These are phyloP conservation scores for Chaetodon trifascialis DNA, from an alignment of 2,113 vertebrate genomes.

Conservation along the genomic window DNA sequence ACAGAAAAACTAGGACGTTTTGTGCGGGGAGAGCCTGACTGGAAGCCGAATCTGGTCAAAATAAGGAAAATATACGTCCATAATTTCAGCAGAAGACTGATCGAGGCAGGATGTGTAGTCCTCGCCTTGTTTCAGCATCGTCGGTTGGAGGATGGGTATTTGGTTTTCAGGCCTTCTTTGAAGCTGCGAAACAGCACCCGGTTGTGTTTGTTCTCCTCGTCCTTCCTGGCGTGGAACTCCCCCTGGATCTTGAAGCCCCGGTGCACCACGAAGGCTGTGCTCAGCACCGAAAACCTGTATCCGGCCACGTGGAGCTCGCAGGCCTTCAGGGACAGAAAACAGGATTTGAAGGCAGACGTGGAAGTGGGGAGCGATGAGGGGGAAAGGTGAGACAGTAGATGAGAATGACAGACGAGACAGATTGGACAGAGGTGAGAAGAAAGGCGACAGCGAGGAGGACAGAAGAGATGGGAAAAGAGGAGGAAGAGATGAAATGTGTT, in stretches of 20 bases:
- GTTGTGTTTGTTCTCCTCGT: slow-evolving; percentile 92
- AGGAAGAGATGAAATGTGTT: slow-evolving; percentile 1
- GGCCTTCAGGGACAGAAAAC: slow-evolving; percentile 75
- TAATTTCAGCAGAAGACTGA: neutral
- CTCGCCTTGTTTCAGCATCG: slow-evolving; percentile 85
- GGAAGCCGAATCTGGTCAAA: slow-evolving; percentile 29
- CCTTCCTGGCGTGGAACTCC: slow-evolving; percentile 91
- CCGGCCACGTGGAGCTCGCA: slow-evolving; percentile 92
- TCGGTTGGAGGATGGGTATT: slow-evolving; percentile 87
- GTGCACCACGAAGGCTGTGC: slow-evolving; percentile 91
- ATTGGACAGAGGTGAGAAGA: neutral
- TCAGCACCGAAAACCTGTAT: slow-evolving; percentile 90
- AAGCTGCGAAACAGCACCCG: slow-evolving; percentile 91
- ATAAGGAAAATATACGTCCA: neutral
- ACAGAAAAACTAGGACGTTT: neutral
- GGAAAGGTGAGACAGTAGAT: neutral
- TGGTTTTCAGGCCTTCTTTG: slow-evolving; percentile 91
- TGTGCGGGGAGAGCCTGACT: neutral
- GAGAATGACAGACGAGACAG: neutral
- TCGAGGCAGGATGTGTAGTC: neutral
- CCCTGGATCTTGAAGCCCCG: slow-evolving; percentile 91
- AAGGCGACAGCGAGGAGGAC: neutral
- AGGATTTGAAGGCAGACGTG: neutral
- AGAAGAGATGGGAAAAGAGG: neutral
- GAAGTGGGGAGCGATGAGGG: neutral